Base-by-base conservation (phyloP, 2,888 invertebrate species). In the Ptilodon capucinus region DNA sequence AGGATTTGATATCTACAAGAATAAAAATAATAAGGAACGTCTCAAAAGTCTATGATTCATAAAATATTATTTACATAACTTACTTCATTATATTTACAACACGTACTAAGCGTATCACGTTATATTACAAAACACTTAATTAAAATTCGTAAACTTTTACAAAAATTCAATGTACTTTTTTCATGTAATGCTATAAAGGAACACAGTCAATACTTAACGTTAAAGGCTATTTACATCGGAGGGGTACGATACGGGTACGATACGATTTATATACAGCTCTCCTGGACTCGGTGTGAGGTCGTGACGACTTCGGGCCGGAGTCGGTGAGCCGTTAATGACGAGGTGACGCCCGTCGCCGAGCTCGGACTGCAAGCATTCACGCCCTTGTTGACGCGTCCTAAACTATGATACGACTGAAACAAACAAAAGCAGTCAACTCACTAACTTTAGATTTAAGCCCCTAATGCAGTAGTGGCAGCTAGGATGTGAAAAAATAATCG, bases 271-370 rank as follows among this genome's bases (percentile, higher is more conserved):
- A 96, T 96, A 95, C 96, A 96, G 92, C 96, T 96, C 91, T 96
- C 96, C 86, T 96, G 96, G 89, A 96, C 96, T 76, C 96, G 94
- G 91, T 96, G 96, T 60, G 96, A 96, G 56, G 96, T 96, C 67
- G 96, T 96, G 60, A 96, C 96, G 65, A 96, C 95, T 86, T 96
- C 96, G 58, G 96, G 96, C 71, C 95, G 94, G 72, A 95, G 93
- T 62, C 95, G 93, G 84, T 95, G 95, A 74, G 95, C 95, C 54
- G 95, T 95, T 50, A 95, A 91, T 54, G 95, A 95, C 77, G 95
- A 95, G 76, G 95, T 94, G 72, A 95, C 95, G 11, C 91, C 91
- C 0, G 81, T 78, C 0, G 78, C 76, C 2, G 87, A 86, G 46
- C 91, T 88, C 0, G 92, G 92, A 67, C 92, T 92, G 68, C 90